Evolutionary conservation across 2,113 vertebrate genomes (phyloP).

Genomic region (Geococcyx californianus): DNA sequence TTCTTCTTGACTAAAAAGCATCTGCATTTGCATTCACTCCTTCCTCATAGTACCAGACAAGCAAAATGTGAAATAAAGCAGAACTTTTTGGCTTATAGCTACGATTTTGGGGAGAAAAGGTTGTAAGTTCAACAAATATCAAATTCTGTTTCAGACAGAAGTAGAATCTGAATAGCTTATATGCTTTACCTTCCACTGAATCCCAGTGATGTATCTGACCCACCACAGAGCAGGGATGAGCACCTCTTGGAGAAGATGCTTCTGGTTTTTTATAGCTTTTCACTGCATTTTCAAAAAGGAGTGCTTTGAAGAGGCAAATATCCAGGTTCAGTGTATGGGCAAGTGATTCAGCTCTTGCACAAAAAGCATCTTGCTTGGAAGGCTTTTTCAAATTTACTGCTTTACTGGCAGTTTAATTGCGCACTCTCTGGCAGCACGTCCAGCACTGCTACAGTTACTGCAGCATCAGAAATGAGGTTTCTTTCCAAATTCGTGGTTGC

Average conservation of each 20-base stretch:
- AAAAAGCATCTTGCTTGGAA: not conserved
- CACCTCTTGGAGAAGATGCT: not conserved
- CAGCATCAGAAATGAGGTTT: not conserved
- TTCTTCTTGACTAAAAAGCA: not conserved
- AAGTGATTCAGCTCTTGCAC: not conserved
- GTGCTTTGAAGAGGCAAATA: not conserved
- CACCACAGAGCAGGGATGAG: not conserved
- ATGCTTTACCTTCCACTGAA: not conserved
- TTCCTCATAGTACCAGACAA: not conserved
- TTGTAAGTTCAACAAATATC: not conserved
- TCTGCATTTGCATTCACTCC: not conserved
- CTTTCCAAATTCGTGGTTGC: not conserved
- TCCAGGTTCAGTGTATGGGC: no score
- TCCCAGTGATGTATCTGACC: not conserved
- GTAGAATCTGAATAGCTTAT: not conserved
- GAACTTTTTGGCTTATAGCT: not conserved
- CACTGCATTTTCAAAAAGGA: not conserved
- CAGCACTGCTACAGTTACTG: not conserved
- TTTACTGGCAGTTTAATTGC: not conserved
- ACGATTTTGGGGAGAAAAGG: not conserved
- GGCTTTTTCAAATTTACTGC: not conserved
- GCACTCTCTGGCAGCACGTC: fast-evolving
- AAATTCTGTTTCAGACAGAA: not conserved
- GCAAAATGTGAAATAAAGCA: not conserved
- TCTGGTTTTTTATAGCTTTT: not conserved